Percentiles rank a stretch among this genome's conserved stretches.
phyloP scores from a whole-genome alignment of 1,140 invertebrate species.

The Cylas formicarius region DNA sequence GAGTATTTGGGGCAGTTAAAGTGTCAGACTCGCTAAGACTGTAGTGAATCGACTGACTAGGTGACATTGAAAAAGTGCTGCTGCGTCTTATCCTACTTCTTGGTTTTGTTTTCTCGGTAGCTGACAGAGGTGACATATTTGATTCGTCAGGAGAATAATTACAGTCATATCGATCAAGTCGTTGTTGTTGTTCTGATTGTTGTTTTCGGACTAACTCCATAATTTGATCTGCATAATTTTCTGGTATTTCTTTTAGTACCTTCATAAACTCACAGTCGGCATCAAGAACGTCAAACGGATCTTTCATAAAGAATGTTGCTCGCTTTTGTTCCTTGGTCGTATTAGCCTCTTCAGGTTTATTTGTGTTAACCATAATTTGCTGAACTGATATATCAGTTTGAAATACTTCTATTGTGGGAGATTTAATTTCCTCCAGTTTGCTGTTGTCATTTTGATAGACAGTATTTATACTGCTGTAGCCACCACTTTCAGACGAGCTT shows the following conservation, averaged over 20 bases:
- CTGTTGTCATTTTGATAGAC: conserved; percentile 7
- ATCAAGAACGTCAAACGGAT: conserved; percentile 13
- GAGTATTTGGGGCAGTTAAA: conserved; percentile 22
- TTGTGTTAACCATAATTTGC: conserved; percentile 26
- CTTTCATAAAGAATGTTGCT: conserved; percentile 11
- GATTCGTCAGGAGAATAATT: not conserved
- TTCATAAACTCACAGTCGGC: conserved; percentile 25
- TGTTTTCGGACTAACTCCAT: conserved; percentile 41
- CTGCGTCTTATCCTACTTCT: conserved; percentile 11
- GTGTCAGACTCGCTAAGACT: conserved; percentile 18
- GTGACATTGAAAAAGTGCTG: conserved; percentile 21
- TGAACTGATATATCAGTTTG: conserved; percentile 32
- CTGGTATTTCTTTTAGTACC: conserved; percentile 34
- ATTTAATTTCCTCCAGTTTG: conserved; percentile 3
- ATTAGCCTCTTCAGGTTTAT: not conserved
- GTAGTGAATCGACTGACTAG: conserved; percentile 21
- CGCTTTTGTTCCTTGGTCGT: conserved; percentile 1
- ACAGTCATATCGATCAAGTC: conserved; percentile 11
- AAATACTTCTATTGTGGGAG: conserved; percentile 25
- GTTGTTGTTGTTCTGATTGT: conserved; percentile 20
- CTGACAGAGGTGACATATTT: conserved; percentile 2
- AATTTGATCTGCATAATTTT: conserved; percentile 39
- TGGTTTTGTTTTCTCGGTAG: not conserved
- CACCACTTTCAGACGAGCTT: conserved; percentile 14
- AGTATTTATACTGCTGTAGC: conserved; percentile 19